phyloP scores from a whole-genome alignment of 2,888 invertebrate genomes.

The Amphipoea lucens region DNA sequence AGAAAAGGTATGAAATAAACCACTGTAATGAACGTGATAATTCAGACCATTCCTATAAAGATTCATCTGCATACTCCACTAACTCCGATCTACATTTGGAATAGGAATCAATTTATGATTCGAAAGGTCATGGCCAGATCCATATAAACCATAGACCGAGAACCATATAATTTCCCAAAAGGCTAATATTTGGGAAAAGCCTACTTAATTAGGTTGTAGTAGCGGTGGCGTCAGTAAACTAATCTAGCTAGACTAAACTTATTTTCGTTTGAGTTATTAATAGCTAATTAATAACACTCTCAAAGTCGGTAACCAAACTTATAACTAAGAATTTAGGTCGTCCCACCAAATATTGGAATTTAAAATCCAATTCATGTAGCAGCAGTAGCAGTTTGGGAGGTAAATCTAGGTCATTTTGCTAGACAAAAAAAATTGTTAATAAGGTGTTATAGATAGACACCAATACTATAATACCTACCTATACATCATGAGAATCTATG shows the following conservation, averaged over 20 bases:
- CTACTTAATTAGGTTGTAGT: constrained; percentile 22
- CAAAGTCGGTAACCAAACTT: constrained; percentile 25
- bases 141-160: no score
- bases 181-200: constrained; percentile 39
- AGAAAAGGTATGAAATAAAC: background rate
- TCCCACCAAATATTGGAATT: background rate
- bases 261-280: constrained; percentile 43
- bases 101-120: constrained; percentile 56
- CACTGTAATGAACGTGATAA: background rate
- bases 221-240: constrained; percentile 35
- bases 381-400: background rate
- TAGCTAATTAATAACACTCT: constrained; percentile 9
- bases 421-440: background rate
- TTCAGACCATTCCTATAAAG: background rate
- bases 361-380: constrained; percentile 16
- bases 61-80: background rate
- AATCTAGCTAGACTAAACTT: constrained; percentile 20
- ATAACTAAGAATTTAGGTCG: constrained; percentile 35
- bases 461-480: background rate
- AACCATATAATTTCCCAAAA: constrained; percentile 64
- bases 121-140: constrained; percentile 59
- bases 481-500: background rate
- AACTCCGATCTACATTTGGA: constrained; percentile 5
- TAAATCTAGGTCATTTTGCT: background rate
- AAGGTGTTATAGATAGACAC: background rate